Evolutionary conservation across 2,113 vertebrate species (phyloP), one percentile per base, ranked within the genome.

Genomic region (Struthio camelus): DNA sequence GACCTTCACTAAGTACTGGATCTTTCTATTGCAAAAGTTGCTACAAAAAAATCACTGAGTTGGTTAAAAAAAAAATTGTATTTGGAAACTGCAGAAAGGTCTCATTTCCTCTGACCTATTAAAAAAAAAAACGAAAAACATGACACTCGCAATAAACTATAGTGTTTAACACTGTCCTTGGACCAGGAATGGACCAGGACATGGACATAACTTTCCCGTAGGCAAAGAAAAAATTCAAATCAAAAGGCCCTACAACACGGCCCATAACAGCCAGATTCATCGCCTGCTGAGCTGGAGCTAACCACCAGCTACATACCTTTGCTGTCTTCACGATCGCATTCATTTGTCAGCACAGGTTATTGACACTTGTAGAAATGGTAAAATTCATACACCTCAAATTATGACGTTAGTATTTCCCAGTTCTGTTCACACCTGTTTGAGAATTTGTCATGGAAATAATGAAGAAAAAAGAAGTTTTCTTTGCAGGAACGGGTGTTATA

Each of bases 301-400:
- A 22, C 14, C 24, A 69, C 28, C 53, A 27, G 19, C 24, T 71
- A 65, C 34, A 84, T 71, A 27, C 48, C 40, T 34, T 69, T 54
- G 40, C 81, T 36, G 14, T 10, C 48, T 58, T 44, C 12, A 25
- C 42, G 2, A n/a, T 34, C n/a, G 20, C 46, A 65, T 24, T 42
- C 18, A 28, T 42, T 56, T 15, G 56, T 24, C 50, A 59, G 10
- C 1, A 0, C 30, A 59, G 15, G 17, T 19, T 8, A n/a, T 6
- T 6, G 11, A 56, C 50, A 14, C 27, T 2, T 27, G 27, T 13
- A 53, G 48, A 28, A 28, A 53, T 0, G 0, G n/a, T 42, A 59
- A 24, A 65, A 90, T 42, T 32, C 34, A 64, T 90, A 44, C 14
- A n/a, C 46, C 5, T 1, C 28, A 78, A 16, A 48, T 11, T 12